Evolutionary conservation across 92 coral and sea anemone species (phyloP).

Genomic region (Meandrina meandrites): DNA sequence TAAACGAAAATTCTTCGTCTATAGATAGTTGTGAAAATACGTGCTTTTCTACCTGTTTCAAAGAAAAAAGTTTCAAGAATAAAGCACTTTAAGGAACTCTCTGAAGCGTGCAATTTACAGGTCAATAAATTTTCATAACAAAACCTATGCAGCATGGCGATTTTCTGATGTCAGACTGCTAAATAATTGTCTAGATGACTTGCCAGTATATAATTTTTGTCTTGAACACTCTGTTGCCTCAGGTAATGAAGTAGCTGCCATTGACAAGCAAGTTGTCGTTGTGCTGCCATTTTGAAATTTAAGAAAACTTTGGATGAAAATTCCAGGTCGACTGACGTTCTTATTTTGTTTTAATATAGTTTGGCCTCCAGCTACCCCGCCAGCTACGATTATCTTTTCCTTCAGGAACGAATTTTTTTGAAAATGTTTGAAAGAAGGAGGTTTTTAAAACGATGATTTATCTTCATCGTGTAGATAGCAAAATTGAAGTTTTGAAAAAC

Average conservation of each 20-base stretch:
- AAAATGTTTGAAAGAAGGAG: background rate
- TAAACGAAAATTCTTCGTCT: no score
- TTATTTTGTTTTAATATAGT: background rate
- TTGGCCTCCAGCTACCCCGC: background rate
- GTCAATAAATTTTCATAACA: constrained; percentile 27
- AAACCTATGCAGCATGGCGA: constrained; percentile 17
- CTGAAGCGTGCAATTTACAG: constrained; percentile 33
- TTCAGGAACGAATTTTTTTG: background rate
- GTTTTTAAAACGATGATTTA: background rate
- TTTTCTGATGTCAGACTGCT: constrained; percentile 44
- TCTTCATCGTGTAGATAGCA: background rate
- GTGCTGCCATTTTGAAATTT: background rate
- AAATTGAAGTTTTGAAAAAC: background rate
- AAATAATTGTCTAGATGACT: background rate
- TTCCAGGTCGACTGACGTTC: background rate
- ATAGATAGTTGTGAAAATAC: background rate
- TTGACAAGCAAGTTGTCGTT: background rate
- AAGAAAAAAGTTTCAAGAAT: background rate
- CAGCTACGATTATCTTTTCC: background rate
- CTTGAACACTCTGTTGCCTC: background rate
- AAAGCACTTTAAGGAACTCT: background rate
- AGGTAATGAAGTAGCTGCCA: background rate
- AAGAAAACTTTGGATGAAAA: background rate
- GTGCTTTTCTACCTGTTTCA: background rate
- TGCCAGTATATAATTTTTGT: background rate